Evolutionary conservation across 2,113 vertebrate genomes (phyloP), one percentile per base, ranked within the genome.

Genomic region (Phoxinus phoxinus): DNA sequence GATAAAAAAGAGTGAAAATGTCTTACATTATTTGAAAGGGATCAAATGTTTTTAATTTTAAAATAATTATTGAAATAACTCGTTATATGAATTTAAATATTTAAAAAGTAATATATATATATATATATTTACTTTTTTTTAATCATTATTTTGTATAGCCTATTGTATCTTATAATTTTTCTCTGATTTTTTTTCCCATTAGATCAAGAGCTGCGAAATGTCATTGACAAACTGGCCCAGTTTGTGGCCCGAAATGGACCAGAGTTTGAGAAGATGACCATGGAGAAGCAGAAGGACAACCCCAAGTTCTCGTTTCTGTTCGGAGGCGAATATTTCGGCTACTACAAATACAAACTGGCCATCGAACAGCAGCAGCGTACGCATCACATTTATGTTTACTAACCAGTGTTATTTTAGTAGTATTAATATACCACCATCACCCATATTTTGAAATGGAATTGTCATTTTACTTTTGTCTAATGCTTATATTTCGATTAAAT

Each of bases 251-350:
- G 98, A 80, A 99, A 99, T 67, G 98, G 98, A 46, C 98, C 98
- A 0, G 98, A 99, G 90, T 99, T 99, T 88, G 98, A 99, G 93
- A 99, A 98, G 92, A 99, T 99, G 98, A 99, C 98, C 3, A 99
- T 99, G 98, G 98, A 98, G 92, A 99, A 99, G 90, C 98, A 99
- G 93, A 99, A 99, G 89, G 98, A 99, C 90, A 99, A 99, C 88
- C 96, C 95, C 0, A 99, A 99, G 87, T 99, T 99, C 91, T 99
- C 98, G 15, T 99, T 99, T 87, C 96, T 99, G 8, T 99, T 99
- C 65, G 97, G 98, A 19, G 98, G 98, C 12, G 98, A 99, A 15
- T 99, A 96, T 92, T 99, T 98, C 87, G 96, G 95, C 89, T 99
- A 99, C 94, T 99, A 99, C 96, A 98, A 97, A 91, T 99, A 96